Conservation (phyloP, 30 jellyfish, hydroid and myxozoan genomes). For the Chrysaora quinquecirrha region DNA sequence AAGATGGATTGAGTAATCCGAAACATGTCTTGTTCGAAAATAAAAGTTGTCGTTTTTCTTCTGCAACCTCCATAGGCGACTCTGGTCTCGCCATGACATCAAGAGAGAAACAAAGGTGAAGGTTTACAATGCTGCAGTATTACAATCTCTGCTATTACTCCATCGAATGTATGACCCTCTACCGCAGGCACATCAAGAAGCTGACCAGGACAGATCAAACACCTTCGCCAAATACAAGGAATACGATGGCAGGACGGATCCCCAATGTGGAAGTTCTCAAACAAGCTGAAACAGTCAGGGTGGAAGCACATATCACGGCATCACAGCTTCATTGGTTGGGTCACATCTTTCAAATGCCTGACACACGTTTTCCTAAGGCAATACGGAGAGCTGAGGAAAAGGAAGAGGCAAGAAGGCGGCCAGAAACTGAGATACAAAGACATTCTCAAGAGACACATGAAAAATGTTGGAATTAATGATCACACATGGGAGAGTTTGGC, state of each 20-base stretch:
- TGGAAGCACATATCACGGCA: background rate
- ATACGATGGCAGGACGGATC: background rate
- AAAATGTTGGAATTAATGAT: background rate
- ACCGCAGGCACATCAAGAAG: background rate
- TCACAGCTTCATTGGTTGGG: background rate
- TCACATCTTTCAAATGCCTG: background rate
- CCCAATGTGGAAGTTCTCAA: background rate
- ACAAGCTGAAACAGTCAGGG: background rate
- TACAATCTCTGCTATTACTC: no score
- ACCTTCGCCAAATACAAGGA: background rate
- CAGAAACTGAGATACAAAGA: conserved; percentile 1
- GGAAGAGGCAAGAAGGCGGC: background rate
- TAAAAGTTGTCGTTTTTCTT: no score
- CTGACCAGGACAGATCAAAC: background rate
- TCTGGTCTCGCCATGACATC: no score
- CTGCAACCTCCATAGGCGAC: no score
- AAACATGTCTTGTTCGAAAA: no score
- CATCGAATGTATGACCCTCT: background rate
- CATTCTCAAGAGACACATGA: background rate
- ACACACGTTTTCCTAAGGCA: background rate
- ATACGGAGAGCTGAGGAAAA: background rate
- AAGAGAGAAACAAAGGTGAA: no score
- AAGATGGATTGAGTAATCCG: no score
- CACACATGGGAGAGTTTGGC: background rate
- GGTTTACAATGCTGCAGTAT: no score